Conservation (phyloP, 2,113 vertebrate species). For the Stercorarius parasiticus region DNA sequence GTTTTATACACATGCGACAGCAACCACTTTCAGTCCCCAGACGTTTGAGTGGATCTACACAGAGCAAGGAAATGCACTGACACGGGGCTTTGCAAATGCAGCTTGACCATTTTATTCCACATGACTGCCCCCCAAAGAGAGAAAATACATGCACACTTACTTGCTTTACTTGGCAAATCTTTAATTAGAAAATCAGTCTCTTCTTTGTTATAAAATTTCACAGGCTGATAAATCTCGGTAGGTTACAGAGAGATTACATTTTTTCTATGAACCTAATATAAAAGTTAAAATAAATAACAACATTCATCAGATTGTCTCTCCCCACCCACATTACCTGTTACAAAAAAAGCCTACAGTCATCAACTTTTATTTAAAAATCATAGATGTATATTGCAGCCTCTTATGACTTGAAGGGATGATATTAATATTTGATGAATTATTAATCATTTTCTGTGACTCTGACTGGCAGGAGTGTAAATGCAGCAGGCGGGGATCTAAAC, state of each 20-base stretch:
- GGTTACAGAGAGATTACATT: constrained; percentile 72
- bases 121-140: constrained; percentile 8
- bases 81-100: background rate
- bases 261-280: constrained; percentile 73
- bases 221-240: constrained; percentile 76
- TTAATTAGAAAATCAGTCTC: constrained; percentile 80
- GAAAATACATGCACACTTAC: constrained; percentile 41
- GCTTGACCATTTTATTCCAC: background rate
- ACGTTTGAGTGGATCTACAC: background rate
- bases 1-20: background rate
- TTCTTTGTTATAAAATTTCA: constrained; percentile 76
- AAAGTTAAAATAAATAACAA: constrained; percentile 77
- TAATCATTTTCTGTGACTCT: constrained; percentile 13
- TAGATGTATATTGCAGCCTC: constrained; percentile 61
- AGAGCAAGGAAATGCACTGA: background rate
- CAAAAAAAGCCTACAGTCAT: constrained; percentile 71
- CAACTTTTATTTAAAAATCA: constrained; percentile 69
- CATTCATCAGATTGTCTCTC: constrained; percentile 69
- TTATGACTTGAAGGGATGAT: constrained; percentile 56
- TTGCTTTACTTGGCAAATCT: constrained; percentile 76
- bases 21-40: background rate
- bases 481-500: background rate
- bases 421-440: constrained; percentile 43
- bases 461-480: constrained; percentile 47
- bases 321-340: constrained; percentile 49